These are phyloP conservation scores for Chaetops frenatus DNA, from an alignment of 2,113 vertebrate species.

Conservation along the genomic window DNA sequence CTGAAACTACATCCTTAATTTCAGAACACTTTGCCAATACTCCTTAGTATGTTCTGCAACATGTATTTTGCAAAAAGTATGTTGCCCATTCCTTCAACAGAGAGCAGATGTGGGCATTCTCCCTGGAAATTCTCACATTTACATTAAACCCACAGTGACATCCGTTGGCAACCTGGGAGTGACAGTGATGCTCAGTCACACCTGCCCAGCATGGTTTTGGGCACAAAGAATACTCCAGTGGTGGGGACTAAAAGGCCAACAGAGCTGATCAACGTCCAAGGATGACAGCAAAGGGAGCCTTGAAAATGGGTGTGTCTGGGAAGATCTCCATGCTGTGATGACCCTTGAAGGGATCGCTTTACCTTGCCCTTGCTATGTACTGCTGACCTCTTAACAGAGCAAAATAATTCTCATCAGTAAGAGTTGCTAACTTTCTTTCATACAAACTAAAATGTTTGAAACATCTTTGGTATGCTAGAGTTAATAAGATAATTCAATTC, in stretches of 20 bases:
- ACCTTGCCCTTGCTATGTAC: background rate
- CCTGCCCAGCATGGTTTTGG: fast-evolving
- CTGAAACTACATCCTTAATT: fast-evolving
- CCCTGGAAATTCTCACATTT: background rate
- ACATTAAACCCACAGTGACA: background rate
- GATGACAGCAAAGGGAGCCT: background rate
- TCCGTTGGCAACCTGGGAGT: fast-evolving
- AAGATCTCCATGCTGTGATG: background rate
- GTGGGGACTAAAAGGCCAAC: background rate
- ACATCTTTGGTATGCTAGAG: background rate
- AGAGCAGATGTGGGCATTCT: fast-evolving
- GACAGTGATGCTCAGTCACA: fast-evolving
- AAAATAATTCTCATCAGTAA: background rate
- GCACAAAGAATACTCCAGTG: background rate
- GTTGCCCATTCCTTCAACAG: background rate
- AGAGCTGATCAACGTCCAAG: background rate
- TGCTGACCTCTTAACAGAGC: background rate
- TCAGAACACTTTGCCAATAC: background rate
- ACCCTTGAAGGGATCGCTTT: background rate
- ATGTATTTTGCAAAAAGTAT: background rate
- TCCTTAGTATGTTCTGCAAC: background rate
- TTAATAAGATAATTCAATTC: background rate
- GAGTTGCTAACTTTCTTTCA: background rate
- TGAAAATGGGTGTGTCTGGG: fast-evolving
- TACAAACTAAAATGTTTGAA: background rate